Conservation (phyloP, 2,797 vertebrate species). For the Trematomus bernacchii region DNA sequence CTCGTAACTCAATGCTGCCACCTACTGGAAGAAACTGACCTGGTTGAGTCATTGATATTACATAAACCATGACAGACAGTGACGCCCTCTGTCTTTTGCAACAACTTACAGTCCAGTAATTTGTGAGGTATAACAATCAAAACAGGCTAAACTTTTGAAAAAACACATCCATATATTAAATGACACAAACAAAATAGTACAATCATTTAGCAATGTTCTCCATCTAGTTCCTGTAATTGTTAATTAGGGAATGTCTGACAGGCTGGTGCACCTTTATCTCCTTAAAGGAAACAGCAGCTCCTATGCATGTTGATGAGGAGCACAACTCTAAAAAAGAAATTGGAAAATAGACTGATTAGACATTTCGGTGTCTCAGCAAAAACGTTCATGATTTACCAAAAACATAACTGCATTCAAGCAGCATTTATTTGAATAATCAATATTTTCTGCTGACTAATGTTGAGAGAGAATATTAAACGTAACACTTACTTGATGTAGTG, state of each 20-base stretch:
- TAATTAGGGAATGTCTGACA: slow-evolving; percentile 42
- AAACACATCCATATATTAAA: background rate
- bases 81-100: slow-evolving; percentile 11
- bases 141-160: background rate
- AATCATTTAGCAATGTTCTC: background rate
- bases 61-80: slow-evolving; percentile 32
- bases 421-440: background rate
- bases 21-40: slow-evolving; percentile 50
- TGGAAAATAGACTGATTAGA: background rate
- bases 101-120: background rate
- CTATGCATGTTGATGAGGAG: slow-evolving; percentile 48
- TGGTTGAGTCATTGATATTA: background rate
- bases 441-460: background rate
- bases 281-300: slow-evolving; percentile 64
- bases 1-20: slow-evolving; percentile 54
- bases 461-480: slow-evolving; percentile 1
- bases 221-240: slow-evolving; percentile 22
- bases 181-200: background rate
- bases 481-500: slow-evolving; percentile 39
- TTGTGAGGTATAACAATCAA: background rate
- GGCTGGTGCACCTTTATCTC: slow-evolving; percentile 74
- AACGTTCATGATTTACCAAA: slow-evolving; percentile 3
- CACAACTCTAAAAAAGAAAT: slow-evolving; percentile 38
- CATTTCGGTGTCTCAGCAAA: background rate
- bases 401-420: background rate